Evolutionary conservation across 2,797 vertebrate genomes (phyloP).

Genomic region (Mormyrops boulengeri): DNA sequence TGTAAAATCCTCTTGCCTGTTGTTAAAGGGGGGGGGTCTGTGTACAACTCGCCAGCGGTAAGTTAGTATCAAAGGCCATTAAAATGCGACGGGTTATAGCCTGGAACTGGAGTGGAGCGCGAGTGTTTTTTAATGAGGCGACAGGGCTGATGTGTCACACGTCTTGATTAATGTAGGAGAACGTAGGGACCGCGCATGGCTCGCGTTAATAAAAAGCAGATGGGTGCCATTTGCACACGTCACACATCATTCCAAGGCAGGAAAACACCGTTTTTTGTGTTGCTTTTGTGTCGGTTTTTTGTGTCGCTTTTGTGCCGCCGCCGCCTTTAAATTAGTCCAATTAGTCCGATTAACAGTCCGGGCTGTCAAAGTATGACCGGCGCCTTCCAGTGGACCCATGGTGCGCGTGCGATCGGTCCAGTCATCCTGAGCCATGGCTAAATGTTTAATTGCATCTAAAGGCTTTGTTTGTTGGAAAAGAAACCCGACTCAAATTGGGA

Average conservation of each 20-base stretch:
- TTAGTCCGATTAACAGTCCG: not conserved
- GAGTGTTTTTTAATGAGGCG: not conserved
- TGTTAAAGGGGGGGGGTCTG: not conserved
- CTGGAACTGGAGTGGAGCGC: not conserved
- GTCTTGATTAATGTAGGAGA: not conserved
- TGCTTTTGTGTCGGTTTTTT: too few relatives aligned
- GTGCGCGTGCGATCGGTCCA: not conserved
- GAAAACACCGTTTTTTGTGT: not conserved
- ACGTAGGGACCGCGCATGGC: not conserved
- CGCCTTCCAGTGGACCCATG: not conserved
- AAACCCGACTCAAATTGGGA: not conserved
- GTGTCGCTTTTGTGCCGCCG: too few relatives aligned
- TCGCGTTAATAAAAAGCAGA: not conserved
- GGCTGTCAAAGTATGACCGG: not conserved
- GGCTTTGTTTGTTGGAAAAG: not conserved
- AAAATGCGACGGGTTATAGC: not conserved
- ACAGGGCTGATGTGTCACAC: not conserved
- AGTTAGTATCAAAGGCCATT: slow-evolving; percentile 8
- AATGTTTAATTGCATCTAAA: slow-evolving; percentile 10
- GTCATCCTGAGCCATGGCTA: not conserved
- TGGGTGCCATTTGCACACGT: not conserved
- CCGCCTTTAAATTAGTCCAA: not conserved
- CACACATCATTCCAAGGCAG: not conserved
- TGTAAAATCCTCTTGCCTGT: not conserved
- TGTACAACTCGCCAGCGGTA: not conserved